These are phyloP conservation scores for Drosophila mauritiana DNA, from an alignment of 1,140 invertebrate genomes.

Conservation along the genomic window DNA sequence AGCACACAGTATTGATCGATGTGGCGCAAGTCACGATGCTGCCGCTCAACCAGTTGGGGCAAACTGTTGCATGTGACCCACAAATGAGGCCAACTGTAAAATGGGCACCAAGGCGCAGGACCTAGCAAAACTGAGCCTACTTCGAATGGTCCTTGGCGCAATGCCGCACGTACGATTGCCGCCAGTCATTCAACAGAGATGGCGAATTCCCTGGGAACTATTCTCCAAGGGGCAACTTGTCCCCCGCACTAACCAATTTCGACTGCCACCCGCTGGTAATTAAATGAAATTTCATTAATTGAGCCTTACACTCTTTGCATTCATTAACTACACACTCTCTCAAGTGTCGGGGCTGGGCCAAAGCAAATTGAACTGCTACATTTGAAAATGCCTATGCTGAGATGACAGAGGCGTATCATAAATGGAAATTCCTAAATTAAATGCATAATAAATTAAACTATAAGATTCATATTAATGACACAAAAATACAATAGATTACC, in stretches of 20 bases:
- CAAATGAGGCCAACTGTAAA: constrained; percentile 68
- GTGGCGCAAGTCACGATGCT: constrained; percentile 55
- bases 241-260: constrained; percentile 1
- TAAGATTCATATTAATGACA: too few species aligned
- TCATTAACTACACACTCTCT: constrained; percentile 46
- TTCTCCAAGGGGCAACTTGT: constrained; percentile 15
- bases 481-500: too few species aligned
- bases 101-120: constrained; percentile 12
- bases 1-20: constrained; percentile 57
- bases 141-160: constrained; percentile 51
- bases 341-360: constrained; percentile 1
- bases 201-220: constrained; percentile 16
- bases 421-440: background rate
- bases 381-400: constrained; percentile 6
- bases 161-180: constrained; percentile 61
- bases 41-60: constrained; percentile 6
- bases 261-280: constrained; percentile 53
- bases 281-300: constrained; percentile 79
- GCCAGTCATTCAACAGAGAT: constrained; percentile 23
- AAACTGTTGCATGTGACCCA: constrained; percentile 70
- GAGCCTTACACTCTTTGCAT: constrained; percentile 62
- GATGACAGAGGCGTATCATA: background rate
- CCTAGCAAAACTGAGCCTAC: constrained; percentile 23
- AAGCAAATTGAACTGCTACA: constrained; percentile 14
- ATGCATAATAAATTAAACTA: too few species aligned